Evolutionary conservation across 2,888 invertebrate species (phyloP).

Genomic region (Argyresthia goedartella): DNA sequence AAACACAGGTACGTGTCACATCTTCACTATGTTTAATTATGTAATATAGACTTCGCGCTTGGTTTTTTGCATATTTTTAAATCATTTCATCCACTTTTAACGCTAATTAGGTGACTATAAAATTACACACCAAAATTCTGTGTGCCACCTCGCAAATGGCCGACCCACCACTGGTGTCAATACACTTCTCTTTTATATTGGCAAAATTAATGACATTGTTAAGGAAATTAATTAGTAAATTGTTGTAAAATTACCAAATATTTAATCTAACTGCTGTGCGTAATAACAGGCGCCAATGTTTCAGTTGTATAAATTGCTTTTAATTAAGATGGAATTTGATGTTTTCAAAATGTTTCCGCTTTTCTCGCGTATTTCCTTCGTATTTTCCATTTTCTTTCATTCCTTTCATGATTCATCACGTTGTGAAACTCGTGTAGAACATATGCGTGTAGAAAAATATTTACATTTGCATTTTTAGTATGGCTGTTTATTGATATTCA

Average conservation of each 20-base stretch:
- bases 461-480: too few species aligned
- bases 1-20: constrained; percentile 61
- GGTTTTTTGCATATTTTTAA: constrained; percentile 56
- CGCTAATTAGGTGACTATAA: constrained; percentile 46
- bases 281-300: too few species aligned
- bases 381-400: too few species aligned
- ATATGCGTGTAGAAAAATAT: too few species aligned
- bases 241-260: constrained; percentile 32
- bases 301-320: too few species aligned
- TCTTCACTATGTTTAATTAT: constrained; percentile 45
- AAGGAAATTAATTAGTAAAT: constrained; percentile 21
- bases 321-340: too few species aligned
- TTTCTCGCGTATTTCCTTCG: too few species aligned
- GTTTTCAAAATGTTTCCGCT: too few species aligned
- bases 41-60: constrained; percentile 30
- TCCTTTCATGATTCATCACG: too few species aligned
- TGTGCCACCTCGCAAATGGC: constrained; percentile 80
- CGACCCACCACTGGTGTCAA: constrained; percentile 78
- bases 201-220: constrained; percentile 25
- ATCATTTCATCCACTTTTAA: constrained; percentile 54
- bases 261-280: constrained; percentile 17
- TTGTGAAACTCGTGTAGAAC: too few species aligned
- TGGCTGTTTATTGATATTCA: too few species aligned
- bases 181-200: constrained; percentile 42
- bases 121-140: constrained; percentile 72